A percentile compares a stretch with the other conserved stretches of the same genome.
Evolutionary conservation across 2,888 invertebrate species (phyloP).

Genomic region (Laothoe populi): DNA sequence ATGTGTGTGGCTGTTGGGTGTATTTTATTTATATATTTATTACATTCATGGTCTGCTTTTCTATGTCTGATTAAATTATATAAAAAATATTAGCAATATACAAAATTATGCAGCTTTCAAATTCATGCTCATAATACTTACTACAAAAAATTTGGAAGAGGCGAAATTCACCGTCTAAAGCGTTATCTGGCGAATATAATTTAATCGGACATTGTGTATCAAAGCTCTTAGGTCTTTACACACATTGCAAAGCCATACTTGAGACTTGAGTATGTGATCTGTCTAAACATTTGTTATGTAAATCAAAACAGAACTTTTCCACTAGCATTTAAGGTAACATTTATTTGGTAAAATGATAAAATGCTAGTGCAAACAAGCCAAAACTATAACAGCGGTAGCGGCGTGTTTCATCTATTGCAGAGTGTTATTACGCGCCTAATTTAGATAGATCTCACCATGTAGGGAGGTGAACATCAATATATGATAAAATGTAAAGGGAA

Average conservation of each 20-base stretch:
- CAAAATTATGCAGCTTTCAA: too few species aligned
- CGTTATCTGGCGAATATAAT: too few species aligned
- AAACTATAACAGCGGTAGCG: slow-evolving; percentile 50
- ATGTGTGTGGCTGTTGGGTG: too few species aligned
- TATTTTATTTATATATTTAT: too few species aligned
- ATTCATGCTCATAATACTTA: too few species aligned
- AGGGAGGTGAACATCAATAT: slow-evolving; percentile 50
- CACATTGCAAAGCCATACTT: slow-evolving; percentile 1
- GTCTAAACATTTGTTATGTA: not conserved
- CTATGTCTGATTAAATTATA: too few species aligned
- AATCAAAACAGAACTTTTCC: slow-evolving; percentile 22
- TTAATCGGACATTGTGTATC: too few species aligned
- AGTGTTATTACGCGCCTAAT: slow-evolving; percentile 63
- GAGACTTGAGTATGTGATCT: not conserved
- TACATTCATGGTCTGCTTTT: too few species aligned
- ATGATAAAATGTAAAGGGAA: not conserved
- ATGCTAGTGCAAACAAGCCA: slow-evolving; percentile 42
- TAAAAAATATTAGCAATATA: too few species aligned
- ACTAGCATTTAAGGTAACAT: slow-evolving; percentile 6
- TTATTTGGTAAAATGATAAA: slow-evolving; percentile 31
- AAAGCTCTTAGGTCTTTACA: too few species aligned
- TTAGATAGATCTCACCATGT: slow-evolving; percentile 58
- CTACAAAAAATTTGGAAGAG: too few species aligned
- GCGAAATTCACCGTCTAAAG: too few species aligned
- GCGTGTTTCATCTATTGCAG: slow-evolving; percentile 61